A percentile compares a stretch with the other conserved stretches of the same genome.
Conservation (phyloP, 2,797 vertebrate species). For the Gadopsis marmoratus region DNA sequence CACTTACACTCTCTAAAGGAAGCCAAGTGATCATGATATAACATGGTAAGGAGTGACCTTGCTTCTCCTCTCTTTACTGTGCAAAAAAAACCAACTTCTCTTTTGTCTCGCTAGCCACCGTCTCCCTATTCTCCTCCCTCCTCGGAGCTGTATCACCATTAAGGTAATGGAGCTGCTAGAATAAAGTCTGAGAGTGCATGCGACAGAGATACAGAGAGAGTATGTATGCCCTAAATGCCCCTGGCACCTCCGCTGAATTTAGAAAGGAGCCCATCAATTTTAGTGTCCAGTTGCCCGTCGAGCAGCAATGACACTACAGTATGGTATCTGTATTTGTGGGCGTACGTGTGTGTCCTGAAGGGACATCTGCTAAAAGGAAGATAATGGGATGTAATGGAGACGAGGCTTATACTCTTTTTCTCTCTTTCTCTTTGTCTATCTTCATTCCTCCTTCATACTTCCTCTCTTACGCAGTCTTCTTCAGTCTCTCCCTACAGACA, state of each 20-base stretch:
- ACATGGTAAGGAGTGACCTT: slow-evolving; percentile 59
- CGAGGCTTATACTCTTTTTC: slow-evolving; percentile 17
- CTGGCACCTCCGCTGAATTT: slow-evolving; percentile 67
- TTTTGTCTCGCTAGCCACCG: slow-evolving; percentile 29
- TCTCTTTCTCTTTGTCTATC: slow-evolving; percentile 20
- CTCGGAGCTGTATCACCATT: slow-evolving; percentile 59
- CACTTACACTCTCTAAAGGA: slow-evolving; percentile 54
- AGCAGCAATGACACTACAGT: slow-evolving; percentile 44
- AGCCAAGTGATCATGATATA: slow-evolving; percentile 58
- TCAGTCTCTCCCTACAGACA: slow-evolving; percentile 33
- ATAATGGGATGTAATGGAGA: slow-evolving; percentile 64
- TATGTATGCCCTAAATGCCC: slow-evolving; percentile 55
- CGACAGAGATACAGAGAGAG: slow-evolving; percentile 53
- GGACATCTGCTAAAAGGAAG: slow-evolving; percentile 53
- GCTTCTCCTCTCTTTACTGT: slow-evolving; percentile 39
- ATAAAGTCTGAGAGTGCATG: slow-evolving; percentile 47
- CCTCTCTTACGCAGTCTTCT: slow-evolving; percentile 29
- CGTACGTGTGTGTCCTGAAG: slow-evolving; percentile 35
- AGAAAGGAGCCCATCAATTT: slow-evolving; percentile 73
- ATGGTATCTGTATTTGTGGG: slow-evolving; percentile 29
- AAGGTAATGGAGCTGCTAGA: slow-evolving; percentile 65
- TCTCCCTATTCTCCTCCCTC: slow-evolving; percentile 28
- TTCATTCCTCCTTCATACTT: slow-evolving; percentile 29
- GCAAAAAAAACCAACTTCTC: slow-evolving; percentile 32
- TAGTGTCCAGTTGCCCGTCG: slow-evolving; percentile 52